Conservation (phyloP, 37 sponge, comb jelly and placozoan species). For the Spongilla lacustris region DNA sequence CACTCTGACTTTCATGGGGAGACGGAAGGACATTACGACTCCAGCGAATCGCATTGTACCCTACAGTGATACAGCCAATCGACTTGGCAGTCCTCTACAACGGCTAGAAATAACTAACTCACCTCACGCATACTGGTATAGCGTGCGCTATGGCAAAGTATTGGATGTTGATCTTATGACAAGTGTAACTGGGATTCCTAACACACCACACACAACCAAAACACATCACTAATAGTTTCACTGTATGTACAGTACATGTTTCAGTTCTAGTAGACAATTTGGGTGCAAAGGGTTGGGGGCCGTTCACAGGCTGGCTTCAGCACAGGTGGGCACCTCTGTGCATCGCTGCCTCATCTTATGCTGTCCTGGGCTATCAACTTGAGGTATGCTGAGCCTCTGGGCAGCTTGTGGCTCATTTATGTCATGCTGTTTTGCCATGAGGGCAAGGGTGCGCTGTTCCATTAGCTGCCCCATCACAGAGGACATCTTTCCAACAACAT, state of each 20-base stretch:
- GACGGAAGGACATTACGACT: conserved; percentile 22
- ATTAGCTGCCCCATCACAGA: conserved; percentile 13
- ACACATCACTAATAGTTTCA: neutral
- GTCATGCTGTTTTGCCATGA: neutral
- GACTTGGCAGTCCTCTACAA: conserved; percentile 17
- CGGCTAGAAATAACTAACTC: conserved; percentile 19
- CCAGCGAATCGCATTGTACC: conserved; percentile 28
- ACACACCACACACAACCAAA: neutral
- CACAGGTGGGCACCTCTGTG: neutral
- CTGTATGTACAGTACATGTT: neutral
- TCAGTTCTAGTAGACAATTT: no score
- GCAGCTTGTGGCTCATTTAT: neutral
- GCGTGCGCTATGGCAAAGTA: conserved; percentile 50
- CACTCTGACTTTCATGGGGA: conserved; percentile 76
- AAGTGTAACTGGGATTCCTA: neutral
- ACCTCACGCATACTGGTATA: conserved; percentile 28
- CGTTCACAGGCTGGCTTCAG: neutral
- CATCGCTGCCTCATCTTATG: neutral
- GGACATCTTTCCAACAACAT: conserved; percentile 53
- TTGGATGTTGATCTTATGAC: conserved; percentile 14
- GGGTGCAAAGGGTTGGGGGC: no score
- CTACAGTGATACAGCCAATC: conserved; percentile 18
- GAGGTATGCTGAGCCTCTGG: neutral
- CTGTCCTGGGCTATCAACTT: neutral
- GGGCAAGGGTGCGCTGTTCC: neutral